Percentiles rank a stretch among this genome's conserved stretches.
Evolutionary conservation across 23 tunicate species (phyloP).

Genomic region (Halocynthia aurantium): DNA sequence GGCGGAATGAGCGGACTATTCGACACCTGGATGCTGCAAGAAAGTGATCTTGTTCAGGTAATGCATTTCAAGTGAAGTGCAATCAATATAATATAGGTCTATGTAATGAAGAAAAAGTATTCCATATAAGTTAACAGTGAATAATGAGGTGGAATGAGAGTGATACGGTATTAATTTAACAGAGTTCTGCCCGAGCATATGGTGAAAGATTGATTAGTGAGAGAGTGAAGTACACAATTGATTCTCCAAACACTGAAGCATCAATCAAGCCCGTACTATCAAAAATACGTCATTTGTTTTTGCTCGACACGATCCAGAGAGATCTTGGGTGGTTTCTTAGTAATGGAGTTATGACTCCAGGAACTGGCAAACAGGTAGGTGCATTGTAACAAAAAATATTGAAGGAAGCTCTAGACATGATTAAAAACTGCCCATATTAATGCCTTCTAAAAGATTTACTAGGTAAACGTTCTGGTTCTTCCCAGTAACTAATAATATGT

Average conservation of each 20-base stretch:
- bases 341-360: conserved; percentile 53
- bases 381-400: neutral
- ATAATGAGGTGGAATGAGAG: neutral
- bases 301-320: conserved; percentile 61
- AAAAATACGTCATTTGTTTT: conserved; percentile 44
- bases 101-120: neutral
- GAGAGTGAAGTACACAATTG: conserved; percentile 37
- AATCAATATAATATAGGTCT: neutral
- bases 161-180: conserved; percentile 2
- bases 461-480: too few species aligned
- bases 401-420: neutral
- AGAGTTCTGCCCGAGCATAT: conserved; percentile 81
- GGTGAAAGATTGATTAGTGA: conserved; percentile 71
- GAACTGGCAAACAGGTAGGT: conserved; percentile 49
- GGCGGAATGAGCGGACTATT: conserved; percentile 72
- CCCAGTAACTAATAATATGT: too few species aligned
- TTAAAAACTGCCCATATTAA: neutral
- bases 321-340: conserved; percentile 90
- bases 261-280: conserved; percentile 67
- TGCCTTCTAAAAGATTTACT: too few species aligned
- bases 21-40: conserved; percentile 92
- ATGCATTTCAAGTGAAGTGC: neutral
- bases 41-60: conserved; percentile 93
- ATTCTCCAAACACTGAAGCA: conserved; percentile 37
- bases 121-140: neutral